A percentile compares a stretch with the other conserved stretches of the same genome.
phyloP scores from a whole-genome alignment of 2,113 vertebrate genomes.

The Meles meles region DNA sequence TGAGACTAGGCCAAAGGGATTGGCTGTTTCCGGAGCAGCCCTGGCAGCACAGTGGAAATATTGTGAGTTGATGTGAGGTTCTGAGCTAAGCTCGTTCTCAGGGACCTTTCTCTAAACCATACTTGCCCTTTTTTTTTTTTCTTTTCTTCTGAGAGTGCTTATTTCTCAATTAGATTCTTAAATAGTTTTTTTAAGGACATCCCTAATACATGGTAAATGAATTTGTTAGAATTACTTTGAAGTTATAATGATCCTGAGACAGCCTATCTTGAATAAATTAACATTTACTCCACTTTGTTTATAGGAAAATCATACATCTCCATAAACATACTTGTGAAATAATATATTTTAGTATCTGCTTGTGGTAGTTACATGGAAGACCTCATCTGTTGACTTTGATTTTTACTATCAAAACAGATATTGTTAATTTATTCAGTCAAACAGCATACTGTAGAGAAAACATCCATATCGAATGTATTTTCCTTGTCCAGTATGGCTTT shows the following conservation, averaged over 20 bases:
- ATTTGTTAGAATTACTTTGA: conserved; percentile 24
- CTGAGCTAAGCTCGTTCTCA: not conserved
- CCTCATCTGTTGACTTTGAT: not conserved
- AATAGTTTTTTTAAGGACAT: not conserved
- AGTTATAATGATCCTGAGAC: not conserved
- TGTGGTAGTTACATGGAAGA: not conserved
- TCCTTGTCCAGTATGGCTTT: not conserved
- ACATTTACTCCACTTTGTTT: not conserved
- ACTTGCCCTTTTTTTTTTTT: not conserved
- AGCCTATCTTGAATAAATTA: not conserved
- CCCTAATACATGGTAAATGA: not conserved
- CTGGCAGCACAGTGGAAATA: not conserved
- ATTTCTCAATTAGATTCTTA: not conserved
- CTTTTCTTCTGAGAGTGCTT: not conserved
- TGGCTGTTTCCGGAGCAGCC: not conserved
- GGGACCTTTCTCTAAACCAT: not conserved
- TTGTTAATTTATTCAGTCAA: not conserved
- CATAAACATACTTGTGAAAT: not conserved
- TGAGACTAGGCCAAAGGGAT: not conserved
- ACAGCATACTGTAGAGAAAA: not conserved
- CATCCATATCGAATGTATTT: not conserved
- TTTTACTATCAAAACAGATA: not conserved
- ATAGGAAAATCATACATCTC: not conserved
- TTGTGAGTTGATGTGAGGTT: not conserved
- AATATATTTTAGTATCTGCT: conserved; percentile 11